Percentiles rank a stretch among this genome's conserved stretches.
Conservation (phyloP, 1,140 invertebrate species). For the Parasteatoda tepidariorum region DNA sequence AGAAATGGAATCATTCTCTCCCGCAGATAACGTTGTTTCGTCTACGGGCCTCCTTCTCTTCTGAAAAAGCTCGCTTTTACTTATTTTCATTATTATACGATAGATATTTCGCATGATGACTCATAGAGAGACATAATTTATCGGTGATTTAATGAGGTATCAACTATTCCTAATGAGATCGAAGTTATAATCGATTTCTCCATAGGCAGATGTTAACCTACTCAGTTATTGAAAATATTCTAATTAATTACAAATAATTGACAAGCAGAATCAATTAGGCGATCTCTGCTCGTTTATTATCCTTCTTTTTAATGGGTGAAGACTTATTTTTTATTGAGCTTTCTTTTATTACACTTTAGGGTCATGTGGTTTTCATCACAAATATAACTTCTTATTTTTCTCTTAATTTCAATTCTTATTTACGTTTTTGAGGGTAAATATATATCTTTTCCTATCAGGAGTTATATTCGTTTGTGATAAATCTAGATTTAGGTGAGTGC, state of each 20-base stretch:
- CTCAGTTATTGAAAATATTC: neutral
- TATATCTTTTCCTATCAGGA: too few relatives aligned
- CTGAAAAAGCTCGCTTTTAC: too few relatives aligned
- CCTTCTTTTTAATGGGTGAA: neutral
- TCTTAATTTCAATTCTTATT: neutral
- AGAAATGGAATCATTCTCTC: too few relatives aligned
- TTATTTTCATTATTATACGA: too few relatives aligned
- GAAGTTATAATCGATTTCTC: neutral
- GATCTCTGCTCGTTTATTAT: neutral
- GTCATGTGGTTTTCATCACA: neutral
- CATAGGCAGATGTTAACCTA: neutral
- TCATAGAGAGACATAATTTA: neutral
- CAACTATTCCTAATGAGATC: neutral
- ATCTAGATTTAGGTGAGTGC: neutral
- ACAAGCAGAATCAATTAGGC: neutral
- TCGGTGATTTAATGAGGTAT: neutral
- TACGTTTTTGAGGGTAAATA: neutral
- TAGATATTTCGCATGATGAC: neutral
- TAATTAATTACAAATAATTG: neutral
- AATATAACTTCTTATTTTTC: neutral
- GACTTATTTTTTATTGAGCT: neutral
- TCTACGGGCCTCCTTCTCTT: too few relatives aligned
- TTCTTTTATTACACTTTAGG: neutral
- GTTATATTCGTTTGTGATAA: neutral
- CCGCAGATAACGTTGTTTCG: too few relatives aligned